Percentiles rank a stretch among this genome's conserved stretches.
Conservation (phyloP, 2,113 vertebrate species). For the Sylvia atricapilla region DNA sequence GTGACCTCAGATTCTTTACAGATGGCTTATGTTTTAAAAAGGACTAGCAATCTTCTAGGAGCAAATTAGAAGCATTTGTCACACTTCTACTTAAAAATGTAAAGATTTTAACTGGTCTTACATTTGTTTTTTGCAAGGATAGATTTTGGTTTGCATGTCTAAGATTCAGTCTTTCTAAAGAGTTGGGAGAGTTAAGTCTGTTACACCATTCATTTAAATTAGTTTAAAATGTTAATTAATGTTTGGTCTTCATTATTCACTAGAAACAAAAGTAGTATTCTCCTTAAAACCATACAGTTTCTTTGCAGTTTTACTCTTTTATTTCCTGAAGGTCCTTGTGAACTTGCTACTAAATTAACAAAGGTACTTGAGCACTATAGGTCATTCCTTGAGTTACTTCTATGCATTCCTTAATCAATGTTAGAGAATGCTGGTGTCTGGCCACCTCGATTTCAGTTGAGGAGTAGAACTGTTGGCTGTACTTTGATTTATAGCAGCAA, state of each 20-base stretch:
- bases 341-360: background rate
- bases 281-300: background rate
- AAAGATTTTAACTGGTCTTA: background rate
- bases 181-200: background rate
- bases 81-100: background rate
- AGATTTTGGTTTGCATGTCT: background rate
- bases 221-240: background rate
- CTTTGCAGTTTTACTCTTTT: background rate
- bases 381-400: background rate
- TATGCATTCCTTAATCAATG: fast-evolving
- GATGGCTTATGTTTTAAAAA: background rate
- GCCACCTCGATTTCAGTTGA: background rate
- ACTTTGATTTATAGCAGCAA: background rate
- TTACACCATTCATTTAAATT: background rate
- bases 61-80: background rate
- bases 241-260: background rate
- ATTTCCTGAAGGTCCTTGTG: background rate
- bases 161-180: background rate
- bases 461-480: background rate
- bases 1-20: background rate
- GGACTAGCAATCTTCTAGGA: background rate
- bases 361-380: background rate
- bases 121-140: background rate
- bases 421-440: background rate
- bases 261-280: background rate